Conservation (phyloP, 1,140 invertebrate genomes). For the Stenopsyche tienmushanensis region DNA sequence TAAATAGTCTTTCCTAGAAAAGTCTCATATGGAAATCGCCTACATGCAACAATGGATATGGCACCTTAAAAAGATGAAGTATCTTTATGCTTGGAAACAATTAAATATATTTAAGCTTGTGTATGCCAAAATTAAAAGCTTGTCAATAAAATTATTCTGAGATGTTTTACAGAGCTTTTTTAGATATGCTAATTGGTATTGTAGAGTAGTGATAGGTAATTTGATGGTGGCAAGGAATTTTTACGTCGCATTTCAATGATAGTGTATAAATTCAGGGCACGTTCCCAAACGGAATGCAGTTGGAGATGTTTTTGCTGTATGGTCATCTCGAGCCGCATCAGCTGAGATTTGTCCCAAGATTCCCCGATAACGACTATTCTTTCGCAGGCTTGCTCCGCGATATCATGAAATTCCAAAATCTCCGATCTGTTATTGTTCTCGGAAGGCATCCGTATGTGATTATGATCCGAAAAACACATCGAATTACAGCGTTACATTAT, state of each 20-base stretch:
- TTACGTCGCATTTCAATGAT: constrained; percentile 6
- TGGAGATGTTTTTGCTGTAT: not conserved
- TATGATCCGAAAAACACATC: not conserved
- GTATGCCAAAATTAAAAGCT: no score
- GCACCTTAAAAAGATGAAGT: no score
- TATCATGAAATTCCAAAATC: not conserved
- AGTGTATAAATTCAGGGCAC: constrained; percentile 6
- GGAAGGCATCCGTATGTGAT: not conserved
- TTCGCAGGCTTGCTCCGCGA: not conserved
- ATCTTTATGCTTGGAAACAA: no score
- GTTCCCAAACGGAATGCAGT: not conserved
- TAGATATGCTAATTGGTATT: no score
- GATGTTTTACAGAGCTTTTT: no score
- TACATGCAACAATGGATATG: no score
- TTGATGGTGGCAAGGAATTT: constrained; percentile 4
- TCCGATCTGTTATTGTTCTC: no score
- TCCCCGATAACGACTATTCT: not conserved
- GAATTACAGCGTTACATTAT: no score
- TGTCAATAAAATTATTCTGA: no score
- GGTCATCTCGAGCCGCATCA: not conserved
- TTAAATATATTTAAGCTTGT: no score
- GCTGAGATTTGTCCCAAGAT: constrained; percentile 1
- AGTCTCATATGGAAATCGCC: no score
- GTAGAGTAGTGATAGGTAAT: not conserved
- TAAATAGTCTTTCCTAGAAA: no score